Conservation (phyloP, 2,888 invertebrate species). For the Timema cristinae region DNA sequence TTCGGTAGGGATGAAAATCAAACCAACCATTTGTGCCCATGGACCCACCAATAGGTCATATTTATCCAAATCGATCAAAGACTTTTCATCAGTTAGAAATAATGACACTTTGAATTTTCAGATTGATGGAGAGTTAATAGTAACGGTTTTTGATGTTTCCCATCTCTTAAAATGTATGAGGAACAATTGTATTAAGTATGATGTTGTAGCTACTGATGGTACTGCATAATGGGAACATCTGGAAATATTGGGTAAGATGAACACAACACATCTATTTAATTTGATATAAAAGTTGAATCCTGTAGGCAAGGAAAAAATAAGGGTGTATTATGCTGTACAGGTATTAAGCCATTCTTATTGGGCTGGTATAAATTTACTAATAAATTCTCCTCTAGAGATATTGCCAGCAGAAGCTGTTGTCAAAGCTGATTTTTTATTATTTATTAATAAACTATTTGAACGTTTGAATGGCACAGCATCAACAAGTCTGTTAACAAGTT, state of each 20-base stretch:
- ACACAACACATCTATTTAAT: background rate
- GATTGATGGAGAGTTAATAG: background rate
- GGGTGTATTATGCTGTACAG: background rate
- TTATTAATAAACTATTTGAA: background rate
- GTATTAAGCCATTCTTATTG: background rate
- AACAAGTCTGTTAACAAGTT: too few species aligned
- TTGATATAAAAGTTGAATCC: background rate
- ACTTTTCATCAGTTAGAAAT: background rate
- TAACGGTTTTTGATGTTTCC: background rate
- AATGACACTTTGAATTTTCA: background rate
- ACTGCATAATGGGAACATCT: background rate
- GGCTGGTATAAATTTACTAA: background rate
- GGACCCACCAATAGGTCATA: background rate
- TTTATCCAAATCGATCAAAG: background rate
- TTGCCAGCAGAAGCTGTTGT: background rate
- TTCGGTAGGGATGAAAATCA: too few species aligned
- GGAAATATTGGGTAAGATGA: background rate
- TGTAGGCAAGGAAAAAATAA: background rate
- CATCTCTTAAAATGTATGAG: background rate
- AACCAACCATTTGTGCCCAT: too few species aligned
- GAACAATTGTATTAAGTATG: background rate
- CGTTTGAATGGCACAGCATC: background rate
- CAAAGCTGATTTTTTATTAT: background rate
- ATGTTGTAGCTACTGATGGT: background rate
- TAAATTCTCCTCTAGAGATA: background rate